These are phyloP conservation scores for Podiceps cristatus DNA, from an alignment of 2,113 vertebrate genomes.

Conservation along the genomic window DNA sequence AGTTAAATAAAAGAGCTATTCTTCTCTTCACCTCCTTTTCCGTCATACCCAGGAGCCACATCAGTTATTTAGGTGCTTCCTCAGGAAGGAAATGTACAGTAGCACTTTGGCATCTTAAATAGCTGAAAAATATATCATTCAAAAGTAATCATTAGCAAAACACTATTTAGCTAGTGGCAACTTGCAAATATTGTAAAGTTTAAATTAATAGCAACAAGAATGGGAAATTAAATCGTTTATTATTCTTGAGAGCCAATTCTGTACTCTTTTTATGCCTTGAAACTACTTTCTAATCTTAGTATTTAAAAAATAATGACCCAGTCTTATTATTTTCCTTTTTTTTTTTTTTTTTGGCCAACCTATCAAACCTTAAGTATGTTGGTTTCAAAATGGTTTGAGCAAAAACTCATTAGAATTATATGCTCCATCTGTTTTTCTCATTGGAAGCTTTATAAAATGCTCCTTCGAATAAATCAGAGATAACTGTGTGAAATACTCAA, in stretches of 20 bases:
- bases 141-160: slow-evolving; percentile 61
- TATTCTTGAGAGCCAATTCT: slow-evolving; percentile 76
- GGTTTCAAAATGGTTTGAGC: slow-evolving; percentile 59
- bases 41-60: neutral
- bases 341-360: neutral
- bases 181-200: slow-evolving; percentile 70
- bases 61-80: neutral
- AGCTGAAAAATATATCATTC: slow-evolving; percentile 52
- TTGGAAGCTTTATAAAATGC: slow-evolving; percentile 69
- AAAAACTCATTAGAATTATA: slow-evolving; percentile 74
- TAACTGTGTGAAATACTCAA: slow-evolving; percentile 64
- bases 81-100: neutral
- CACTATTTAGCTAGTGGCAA: slow-evolving; percentile 72
- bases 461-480: slow-evolving; percentile 71
- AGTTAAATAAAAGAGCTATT: neutral
- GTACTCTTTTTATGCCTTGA: slow-evolving; percentile 66
- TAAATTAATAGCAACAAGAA: slow-evolving; percentile 74
- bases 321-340: slow-evolving; percentile 26
- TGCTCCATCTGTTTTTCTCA: slow-evolving; percentile 73
- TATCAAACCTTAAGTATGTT: slow-evolving; percentile 69
- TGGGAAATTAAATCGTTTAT: slow-evolving; percentile 76
- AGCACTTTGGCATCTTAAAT: neutral
- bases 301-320: slow-evolving; percentile 78
- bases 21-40: neutral
- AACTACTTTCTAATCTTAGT: slow-evolving; percentile 78